Evolutionary conservation across 53 echinoderm and acorn worm genomes (phyloP).

Genomic region (Luidia sarsii): DNA sequence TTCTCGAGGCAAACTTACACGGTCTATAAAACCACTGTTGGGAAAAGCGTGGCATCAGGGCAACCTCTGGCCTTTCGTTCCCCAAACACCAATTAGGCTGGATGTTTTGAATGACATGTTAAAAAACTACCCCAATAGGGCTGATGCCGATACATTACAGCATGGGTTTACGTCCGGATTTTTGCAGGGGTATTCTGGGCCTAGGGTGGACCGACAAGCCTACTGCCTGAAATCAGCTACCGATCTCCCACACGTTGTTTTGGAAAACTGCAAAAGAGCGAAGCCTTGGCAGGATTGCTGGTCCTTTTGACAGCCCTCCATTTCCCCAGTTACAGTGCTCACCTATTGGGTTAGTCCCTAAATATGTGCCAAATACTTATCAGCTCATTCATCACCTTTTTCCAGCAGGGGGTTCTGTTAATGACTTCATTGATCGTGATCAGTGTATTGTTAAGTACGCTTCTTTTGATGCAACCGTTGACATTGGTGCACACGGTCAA

Average conservation of each 20-base stretch:
- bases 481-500: not conserved
- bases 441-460: constrained; percentile 15
- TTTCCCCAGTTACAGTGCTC: constrained; percentile 28
- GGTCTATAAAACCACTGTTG: no score
- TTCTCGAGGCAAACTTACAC: no score
- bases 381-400: constrained; percentile 54
- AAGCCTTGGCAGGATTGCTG: not conserved
- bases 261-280: not conserved
- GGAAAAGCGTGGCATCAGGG: not conserved
- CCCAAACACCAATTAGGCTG: not conserved
- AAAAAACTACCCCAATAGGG: not conserved
- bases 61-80: not conserved
- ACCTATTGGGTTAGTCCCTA: constrained; percentile 53
- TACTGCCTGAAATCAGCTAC: not conserved
- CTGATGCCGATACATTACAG: not conserved
- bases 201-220: not conserved
- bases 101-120: not conserved
- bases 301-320: not conserved
- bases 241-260: not conserved
- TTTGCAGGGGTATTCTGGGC: not conserved
- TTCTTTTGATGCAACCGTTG: constrained; percentile 32
- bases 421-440: constrained; percentile 37
- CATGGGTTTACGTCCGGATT: not conserved
- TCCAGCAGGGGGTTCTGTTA: constrained; percentile 36
- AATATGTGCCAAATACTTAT: constrained; percentile 22